Base-by-base conservation (phyloP, 2,797 vertebrate species). In the Austrolebias charrua region DNA sequence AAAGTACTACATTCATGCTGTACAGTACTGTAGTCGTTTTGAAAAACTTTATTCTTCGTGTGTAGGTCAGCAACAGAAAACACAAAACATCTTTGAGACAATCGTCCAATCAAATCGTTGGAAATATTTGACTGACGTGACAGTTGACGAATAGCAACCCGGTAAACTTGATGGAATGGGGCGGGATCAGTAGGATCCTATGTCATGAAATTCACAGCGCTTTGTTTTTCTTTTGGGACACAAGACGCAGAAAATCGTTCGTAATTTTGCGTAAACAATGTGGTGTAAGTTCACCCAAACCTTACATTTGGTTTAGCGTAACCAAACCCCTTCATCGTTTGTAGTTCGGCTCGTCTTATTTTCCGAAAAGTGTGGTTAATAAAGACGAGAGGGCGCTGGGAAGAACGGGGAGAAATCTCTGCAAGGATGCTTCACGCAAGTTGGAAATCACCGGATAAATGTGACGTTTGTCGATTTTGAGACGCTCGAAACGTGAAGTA, bases 171-270 rank as follows among this genome's bases (percentile, higher is more conserved):
- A 74, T 58, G 46, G 51, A 70, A 80, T 69, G 80, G 80, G 90
- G 88, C 78, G 73, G 85, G 77, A 46, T 0, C 9, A 53, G 55
- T 14, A 49, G 66, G 80, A 73, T 88, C 73, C 76, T 63, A 61
- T 82, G 82, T 90, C 88, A 80, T 77, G n/a, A 65, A 79, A 78
- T 71, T 84, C 58, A 61, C 75, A 55, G 58, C 62, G 90, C 90
- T 91, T 92, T 93, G 91, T 93, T 94, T 85, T 91, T 87, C 75
- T 78, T 76, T 73, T 40, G 63, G 58, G 73, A 78, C 13, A 48
- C 28, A 75, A 82, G 71, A 86, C 38, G 44, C 43, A 44, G 28
- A 62, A 79, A 66, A 73, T 43, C 0, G 12, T 14, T 3, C 59
- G 7, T 5, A 56, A 52, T 46, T 61, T 1, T 24, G 35, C 5